These are phyloP conservation scores for Platysternon megacephalum DNA, from an alignment of 2,113 vertebrate species.

Conservation along the genomic window DNA sequence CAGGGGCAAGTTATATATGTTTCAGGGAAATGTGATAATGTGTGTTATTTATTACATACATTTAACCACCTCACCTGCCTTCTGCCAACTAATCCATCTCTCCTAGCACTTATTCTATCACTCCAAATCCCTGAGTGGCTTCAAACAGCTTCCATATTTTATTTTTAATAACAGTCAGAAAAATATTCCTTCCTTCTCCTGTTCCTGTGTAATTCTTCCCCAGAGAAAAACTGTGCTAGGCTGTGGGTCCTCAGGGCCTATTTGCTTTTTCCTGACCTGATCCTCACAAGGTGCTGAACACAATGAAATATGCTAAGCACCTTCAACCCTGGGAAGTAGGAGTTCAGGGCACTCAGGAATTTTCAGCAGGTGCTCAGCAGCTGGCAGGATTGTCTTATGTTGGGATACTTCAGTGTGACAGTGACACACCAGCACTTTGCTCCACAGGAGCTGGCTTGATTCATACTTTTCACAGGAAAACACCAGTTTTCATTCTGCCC, in stretches of 20 bases:
- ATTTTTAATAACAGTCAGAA: neutral
- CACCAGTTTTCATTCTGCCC: no score
- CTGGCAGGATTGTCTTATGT: neutral
- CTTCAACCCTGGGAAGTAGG: slow-evolving; percentile 26
- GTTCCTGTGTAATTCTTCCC: slow-evolving; percentile 28
- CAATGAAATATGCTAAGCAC: slow-evolving; percentile 4
- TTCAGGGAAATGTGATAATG: no score
- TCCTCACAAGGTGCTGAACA: no score
- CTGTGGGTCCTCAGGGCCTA: slow-evolving; percentile 19
- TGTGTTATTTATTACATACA: no score
- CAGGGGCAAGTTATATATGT: neutral
- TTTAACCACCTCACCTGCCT: no score
- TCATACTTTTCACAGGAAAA: no score
- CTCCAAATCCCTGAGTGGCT: neutral
- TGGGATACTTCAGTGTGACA: neutral
- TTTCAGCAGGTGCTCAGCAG: neutral
- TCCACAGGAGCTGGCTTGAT: neutral
- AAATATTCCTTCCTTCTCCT: neutral
- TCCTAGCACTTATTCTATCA: neutral
- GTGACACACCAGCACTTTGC: neutral
- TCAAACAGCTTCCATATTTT: slow-evolving; percentile 5
- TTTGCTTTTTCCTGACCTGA: slow-evolving; percentile 9
- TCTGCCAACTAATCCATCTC: neutral
- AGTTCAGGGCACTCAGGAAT: slow-evolving; percentile 31
- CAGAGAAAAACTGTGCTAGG: slow-evolving; percentile 24